Conservation (phyloP, 2,113 vertebrate genomes). For the Ptyas mucosa region DNA sequence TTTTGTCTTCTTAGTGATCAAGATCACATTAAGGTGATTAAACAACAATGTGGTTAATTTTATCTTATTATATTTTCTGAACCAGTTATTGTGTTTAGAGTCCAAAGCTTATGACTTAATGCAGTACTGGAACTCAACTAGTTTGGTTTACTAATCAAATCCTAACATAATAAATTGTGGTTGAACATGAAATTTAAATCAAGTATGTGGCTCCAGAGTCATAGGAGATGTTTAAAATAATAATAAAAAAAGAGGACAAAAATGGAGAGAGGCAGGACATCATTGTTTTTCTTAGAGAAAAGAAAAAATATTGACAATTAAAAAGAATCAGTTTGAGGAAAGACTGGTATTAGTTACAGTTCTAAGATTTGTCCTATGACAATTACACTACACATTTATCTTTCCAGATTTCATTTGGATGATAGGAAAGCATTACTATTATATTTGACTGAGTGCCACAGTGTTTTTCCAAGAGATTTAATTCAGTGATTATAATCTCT, state of each 20-base stretch:
- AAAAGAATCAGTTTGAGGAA: neutral
- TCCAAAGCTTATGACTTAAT: neutral
- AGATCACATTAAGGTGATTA: neutral
- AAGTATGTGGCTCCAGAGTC: neutral
- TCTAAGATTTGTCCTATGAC: neutral
- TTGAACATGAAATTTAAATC: neutral
- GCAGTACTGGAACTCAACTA: neutral
- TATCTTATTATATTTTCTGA: neutral
- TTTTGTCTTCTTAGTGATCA: neutral
- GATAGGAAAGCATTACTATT: constrained; percentile 32
- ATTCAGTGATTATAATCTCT: constrained; percentile 47
- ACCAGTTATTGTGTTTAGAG: neutral
- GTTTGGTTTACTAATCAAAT: neutral
- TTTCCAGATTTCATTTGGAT: constrained; percentile 36
- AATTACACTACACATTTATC: constrained; percentile 37
- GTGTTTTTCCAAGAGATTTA: constrained; percentile 43
- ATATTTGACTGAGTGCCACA: constrained; percentile 41
- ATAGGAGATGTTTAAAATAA: neutral
- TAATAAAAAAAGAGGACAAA: neutral
- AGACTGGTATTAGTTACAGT: neutral
- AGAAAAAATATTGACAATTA: neutral
- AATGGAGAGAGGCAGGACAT: neutral
- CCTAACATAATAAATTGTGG: neutral
- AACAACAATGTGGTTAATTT: neutral
- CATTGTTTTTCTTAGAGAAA: neutral